phyloP scores from a whole-genome alignment of 2,113 vertebrate genomes.

The Oreocharis arfaki region DNA sequence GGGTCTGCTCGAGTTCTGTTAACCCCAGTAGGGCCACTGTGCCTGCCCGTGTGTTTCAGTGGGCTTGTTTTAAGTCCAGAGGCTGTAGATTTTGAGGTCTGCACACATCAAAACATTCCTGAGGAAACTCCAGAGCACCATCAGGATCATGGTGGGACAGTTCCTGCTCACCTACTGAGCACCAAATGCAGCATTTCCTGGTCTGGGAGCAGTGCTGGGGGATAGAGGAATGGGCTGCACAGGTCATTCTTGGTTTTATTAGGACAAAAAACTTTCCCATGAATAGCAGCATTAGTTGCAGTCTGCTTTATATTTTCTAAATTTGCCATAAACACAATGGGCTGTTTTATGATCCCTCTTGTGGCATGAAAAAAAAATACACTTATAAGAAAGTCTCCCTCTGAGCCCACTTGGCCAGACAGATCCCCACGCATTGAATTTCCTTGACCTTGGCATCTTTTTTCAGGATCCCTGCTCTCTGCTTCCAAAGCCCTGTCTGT shows the following conservation, averaged over 20 bases:
- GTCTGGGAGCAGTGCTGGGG: neutral
- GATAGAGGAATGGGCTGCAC: neutral
- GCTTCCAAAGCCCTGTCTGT: slow-evolving; percentile 22
- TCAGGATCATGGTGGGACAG: neutral
- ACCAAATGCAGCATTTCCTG: neutral
- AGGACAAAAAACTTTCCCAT: slow-evolving; percentile 1
- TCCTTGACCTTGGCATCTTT: slow-evolving; percentile 27
- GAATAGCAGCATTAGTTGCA: neutral
- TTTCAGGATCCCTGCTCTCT: neutral
- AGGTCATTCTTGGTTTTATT: neutral
- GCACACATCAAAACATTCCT: neutral
- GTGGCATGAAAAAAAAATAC: slow-evolving; percentile 44
- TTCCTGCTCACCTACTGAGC: neutral
- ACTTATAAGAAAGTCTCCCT: slow-evolving; percentile 3
- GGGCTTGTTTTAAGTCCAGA: neutral
- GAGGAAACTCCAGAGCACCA: neutral
- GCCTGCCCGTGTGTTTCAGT: neutral
- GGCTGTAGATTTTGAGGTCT: neutral
- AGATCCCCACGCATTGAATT: neutral
- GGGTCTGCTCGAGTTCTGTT: neutral
- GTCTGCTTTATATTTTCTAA: neutral
- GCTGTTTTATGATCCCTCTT: slow-evolving; percentile 61
- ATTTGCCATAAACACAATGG: slow-evolving; percentile 32
- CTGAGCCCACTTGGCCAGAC: slow-evolving; percentile 45
- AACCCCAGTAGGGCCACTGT: neutral